Conservation (phyloP, 1,140 invertebrate genomes). For the Hylaeus volcanicus region DNA sequence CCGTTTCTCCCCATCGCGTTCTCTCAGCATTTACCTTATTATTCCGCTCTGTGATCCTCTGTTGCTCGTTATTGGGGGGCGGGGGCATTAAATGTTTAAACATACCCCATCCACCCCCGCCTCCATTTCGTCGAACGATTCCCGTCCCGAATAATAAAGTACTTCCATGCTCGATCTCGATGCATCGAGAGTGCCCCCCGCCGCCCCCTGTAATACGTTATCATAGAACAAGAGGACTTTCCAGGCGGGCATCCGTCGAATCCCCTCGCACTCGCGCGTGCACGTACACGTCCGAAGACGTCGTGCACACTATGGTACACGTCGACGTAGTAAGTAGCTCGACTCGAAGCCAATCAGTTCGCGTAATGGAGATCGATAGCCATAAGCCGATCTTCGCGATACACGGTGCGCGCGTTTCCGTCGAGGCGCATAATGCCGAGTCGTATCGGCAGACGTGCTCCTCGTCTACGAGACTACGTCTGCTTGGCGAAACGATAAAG, state of each 20-base stretch:
- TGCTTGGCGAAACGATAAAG: not conserved
- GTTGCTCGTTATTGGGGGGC: conserved; percentile 42
- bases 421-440: conserved; percentile 40
- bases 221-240: conserved; percentile 53
- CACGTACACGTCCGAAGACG: conserved; percentile 33
- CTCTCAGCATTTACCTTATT: conserved; percentile 41
- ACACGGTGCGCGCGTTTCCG: conserved; percentile 36
- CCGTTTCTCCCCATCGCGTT: conserved; percentile 1
- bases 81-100: conserved; percentile 36
- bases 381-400: conserved; percentile 66
- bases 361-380: conserved; percentile 75
- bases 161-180: conserved; percentile 5
- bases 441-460: conserved; percentile 22
- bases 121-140: conserved; percentile 8
- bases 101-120: not conserved
- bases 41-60: conserved; percentile 20
- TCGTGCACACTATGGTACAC: conserved; percentile 3
- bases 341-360: conserved; percentile 71
- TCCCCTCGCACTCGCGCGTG: conserved; percentile 31
- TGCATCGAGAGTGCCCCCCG: conserved; percentile 23
- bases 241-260: conserved; percentile 42
- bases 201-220: conserved; percentile 50
- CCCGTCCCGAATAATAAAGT: conserved; percentile 42
- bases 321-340: conserved; percentile 62
- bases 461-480: not conserved